Evolutionary conservation across 2,888 invertebrate genomes (phyloP).

Genomic region (Aspidiotus rigidus): DNA sequence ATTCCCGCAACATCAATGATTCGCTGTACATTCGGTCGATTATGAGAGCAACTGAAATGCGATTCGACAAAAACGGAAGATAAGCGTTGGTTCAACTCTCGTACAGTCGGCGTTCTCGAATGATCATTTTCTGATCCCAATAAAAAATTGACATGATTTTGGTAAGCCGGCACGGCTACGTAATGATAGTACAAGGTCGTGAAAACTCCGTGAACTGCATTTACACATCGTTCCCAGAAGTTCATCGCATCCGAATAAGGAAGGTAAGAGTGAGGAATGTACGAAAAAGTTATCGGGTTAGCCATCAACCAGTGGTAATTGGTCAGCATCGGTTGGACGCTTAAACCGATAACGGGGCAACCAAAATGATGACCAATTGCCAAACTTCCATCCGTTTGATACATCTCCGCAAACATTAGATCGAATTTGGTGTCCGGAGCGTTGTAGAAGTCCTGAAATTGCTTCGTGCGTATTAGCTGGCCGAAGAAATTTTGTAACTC

Average conservation of each 20-base stretch:
- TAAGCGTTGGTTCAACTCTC: not conserved
- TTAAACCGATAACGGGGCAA: slow-evolving; percentile 10
- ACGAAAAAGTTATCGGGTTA: slow-evolving; percentile 16
- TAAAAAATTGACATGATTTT: not conserved
- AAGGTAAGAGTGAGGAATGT: slow-evolving; percentile 17
- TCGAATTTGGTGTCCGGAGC: slow-evolving; percentile 11
- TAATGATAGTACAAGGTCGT: not conserved
- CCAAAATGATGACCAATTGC: not conserved
- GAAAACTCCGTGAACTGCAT: slow-evolving; percentile 4
- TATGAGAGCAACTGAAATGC: slow-evolving; percentile 4
- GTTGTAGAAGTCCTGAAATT: not conserved
- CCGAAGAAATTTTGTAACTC: not conserved
- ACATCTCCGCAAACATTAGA: slow-evolving; percentile 6
- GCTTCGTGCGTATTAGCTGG: not conserved
- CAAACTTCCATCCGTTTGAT: slow-evolving; percentile 7
- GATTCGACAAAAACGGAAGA: slow-evolving; percentile 23
- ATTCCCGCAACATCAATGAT: slow-evolving; percentile 21
- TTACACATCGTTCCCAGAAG: slow-evolving; percentile 10
- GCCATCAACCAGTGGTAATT: slow-evolving; percentile 7
- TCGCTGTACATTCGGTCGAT: slow-evolving; percentile 15
- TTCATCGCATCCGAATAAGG: slow-evolving; percentile 23
- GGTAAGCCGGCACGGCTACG: slow-evolving; percentile 2
- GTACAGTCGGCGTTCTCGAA: not conserved
- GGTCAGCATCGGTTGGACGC: slow-evolving; percentile 9
- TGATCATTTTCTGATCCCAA: not conserved